Evolutionary conservation across 64 coral and sea anemone species (phyloP).

Genomic region (Stichodactyla helianthus): DNA sequence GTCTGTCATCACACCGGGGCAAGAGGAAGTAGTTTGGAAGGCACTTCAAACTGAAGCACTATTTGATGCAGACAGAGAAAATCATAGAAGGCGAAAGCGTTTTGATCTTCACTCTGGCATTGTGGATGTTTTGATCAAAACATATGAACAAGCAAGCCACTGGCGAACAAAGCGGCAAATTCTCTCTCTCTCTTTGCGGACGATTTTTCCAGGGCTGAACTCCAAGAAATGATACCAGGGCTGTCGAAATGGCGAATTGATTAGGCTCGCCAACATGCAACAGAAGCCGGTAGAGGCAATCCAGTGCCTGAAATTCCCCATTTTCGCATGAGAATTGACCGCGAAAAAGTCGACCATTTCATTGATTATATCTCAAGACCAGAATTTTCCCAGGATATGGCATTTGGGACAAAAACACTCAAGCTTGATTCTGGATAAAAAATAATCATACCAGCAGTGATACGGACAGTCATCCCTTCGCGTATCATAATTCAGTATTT

Average conservation of each 20-base stretch:
- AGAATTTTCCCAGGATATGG: conserved; percentile 56
- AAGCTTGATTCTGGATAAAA: conserved; percentile 29
- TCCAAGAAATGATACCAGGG: conserved; percentile 29
- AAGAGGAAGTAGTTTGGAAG: conserved; percentile 20
- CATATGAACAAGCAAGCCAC: conserved; percentile 36
- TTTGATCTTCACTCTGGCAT: not conserved
- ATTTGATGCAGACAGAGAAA: not conserved
- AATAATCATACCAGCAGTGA: conserved; percentile 49
- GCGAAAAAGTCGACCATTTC: conserved; percentile 49
- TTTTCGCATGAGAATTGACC: not conserved
- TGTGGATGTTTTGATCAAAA: not conserved
- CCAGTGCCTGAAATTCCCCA: not conserved
- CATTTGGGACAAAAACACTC: conserved; percentile 40
- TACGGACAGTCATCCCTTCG: conserved; percentile 43
- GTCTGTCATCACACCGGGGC: conserved; percentile 22
- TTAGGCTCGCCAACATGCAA: conserved; percentile 21
- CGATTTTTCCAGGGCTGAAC: conserved; percentile 35
- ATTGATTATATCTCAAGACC: conserved; percentile 48
- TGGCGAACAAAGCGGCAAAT: conserved; percentile 36
- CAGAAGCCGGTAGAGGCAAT: not conserved
- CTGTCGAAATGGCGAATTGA: conserved; percentile 37
- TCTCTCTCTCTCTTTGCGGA: conserved; percentile 45
- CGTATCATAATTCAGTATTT: conserved; percentile 41
- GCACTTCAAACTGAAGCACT: not conserved
- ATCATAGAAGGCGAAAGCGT: not conserved